These are phyloP conservation scores for Dicranocentrus wangi DNA, from an alignment of 2,888 invertebrate species.

Conservation along the genomic window DNA sequence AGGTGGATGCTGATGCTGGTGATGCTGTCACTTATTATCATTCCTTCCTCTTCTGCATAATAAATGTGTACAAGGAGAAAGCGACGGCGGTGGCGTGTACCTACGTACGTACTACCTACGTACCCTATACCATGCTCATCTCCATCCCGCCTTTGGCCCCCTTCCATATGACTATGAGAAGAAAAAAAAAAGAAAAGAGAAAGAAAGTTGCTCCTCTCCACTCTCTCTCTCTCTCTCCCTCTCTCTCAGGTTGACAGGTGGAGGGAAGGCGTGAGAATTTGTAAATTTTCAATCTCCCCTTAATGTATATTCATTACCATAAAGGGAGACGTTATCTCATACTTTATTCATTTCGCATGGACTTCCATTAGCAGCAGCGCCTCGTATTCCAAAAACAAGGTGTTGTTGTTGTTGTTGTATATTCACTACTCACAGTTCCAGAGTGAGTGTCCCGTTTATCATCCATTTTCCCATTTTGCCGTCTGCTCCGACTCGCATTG, in stretches of 20 bases:
- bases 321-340: conserved; percentile 20
- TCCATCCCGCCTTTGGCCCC: background rate
- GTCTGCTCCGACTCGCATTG: background rate
- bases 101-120: too few species aligned
- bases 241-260: background rate
- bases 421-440: too few species aligned
- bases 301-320: conserved; percentile 31
- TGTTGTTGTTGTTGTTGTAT: conserved; percentile 7
- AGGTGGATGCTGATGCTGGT: background rate
- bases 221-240: background rate
- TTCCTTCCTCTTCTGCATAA: background rate
- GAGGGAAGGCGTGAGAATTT: conserved; percentile 7
- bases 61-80: background rate
- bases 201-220: background rate
- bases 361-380: conserved; percentile 7
- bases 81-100: too few species aligned
- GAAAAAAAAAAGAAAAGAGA: background rate
- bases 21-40: conserved; percentile 9
- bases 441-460: too few species aligned
- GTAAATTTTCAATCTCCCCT: conserved; percentile 24
- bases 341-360: conserved; percentile 14
- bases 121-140: background rate
- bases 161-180: background rate
- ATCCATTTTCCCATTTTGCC: conserved; percentile 9
- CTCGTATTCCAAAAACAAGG: conserved; percentile 10